These are phyloP conservation scores for Sceliomorpha sp. DNA, from an alignment of 2,888 invertebrate species.

Conservation along the genomic window DNA sequence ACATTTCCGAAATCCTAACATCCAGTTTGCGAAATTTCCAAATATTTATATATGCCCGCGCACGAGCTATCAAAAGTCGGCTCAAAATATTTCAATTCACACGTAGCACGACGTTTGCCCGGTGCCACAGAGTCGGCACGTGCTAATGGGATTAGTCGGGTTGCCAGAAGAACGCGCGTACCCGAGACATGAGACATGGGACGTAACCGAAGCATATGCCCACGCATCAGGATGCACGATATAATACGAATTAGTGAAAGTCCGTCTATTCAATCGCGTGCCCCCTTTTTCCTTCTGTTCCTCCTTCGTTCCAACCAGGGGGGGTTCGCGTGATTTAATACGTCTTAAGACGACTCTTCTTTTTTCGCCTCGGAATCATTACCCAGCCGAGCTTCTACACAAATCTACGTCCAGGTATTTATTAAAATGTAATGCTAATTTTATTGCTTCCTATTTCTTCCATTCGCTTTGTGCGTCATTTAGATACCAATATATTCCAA, in stretches of 20 bases:
- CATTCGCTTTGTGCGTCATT: too few relatives aligned
- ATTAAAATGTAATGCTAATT: too few relatives aligned
- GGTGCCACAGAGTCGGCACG: slow-evolving; percentile 68
- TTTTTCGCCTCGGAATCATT: too few relatives aligned
- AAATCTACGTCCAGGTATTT: too few relatives aligned
- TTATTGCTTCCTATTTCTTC: too few relatives aligned
- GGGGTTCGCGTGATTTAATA: slow-evolving; percentile 49
- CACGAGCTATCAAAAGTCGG: slow-evolving; percentile 41
- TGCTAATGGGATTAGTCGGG: slow-evolving; percentile 73
- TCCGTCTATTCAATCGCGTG: slow-evolving; percentile 17
- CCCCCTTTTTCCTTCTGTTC: slow-evolving; percentile 40
- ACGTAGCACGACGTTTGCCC: slow-evolving; percentile 58
- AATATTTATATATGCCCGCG: slow-evolving; percentile 3
- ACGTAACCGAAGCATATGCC: slow-evolving; percentile 62
- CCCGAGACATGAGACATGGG: slow-evolving; percentile 60
- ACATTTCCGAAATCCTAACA: too few relatives aligned
- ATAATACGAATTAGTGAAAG: slow-evolving; percentile 52
- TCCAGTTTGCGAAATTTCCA: too few relatives aligned
- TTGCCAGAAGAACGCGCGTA: slow-evolving; percentile 60
- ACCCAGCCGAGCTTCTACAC: too few relatives aligned
- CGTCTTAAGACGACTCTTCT: not conserved
- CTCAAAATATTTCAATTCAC: slow-evolving; percentile 69
- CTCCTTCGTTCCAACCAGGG: slow-evolving; percentile 44
- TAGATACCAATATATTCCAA: too few relatives aligned
- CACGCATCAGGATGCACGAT: slow-evolving; percentile 61